These are phyloP conservation scores for Turnix velox DNA, from an alignment of 2,113 vertebrate species.

Conservation along the genomic window DNA sequence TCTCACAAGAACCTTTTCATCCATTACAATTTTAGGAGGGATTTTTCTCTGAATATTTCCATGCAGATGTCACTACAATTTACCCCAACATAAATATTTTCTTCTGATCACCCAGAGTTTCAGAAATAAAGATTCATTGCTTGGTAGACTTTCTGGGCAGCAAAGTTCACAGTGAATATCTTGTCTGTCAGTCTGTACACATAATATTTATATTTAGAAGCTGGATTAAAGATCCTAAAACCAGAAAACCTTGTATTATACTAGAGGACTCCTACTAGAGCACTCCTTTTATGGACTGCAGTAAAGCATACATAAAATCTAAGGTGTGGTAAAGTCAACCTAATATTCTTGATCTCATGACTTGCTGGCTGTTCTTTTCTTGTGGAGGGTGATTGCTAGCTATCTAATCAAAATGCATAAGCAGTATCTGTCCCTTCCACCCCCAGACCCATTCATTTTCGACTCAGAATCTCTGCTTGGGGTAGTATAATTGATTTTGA, in stretches of 20 bases:
- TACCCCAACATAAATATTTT: not conserved
- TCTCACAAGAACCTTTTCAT: not conserved
- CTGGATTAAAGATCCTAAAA: not conserved
- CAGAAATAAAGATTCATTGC: not conserved
- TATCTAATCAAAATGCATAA: slow-evolving; percentile 87
- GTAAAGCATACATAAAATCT: not conserved
- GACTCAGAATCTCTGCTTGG: slow-evolving; percentile 75
- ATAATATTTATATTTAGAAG: not conserved
- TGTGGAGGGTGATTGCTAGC: slow-evolving; percentile 49
- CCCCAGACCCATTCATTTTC: slow-evolving; percentile 71
- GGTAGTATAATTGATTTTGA: slow-evolving; percentile 84
- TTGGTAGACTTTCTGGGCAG: not conserved
- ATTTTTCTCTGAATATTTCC: not conserved
- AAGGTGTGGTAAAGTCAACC: slow-evolving; percentile 2
- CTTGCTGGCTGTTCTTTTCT: slow-evolving; percentile 38
- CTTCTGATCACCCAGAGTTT: not conserved
- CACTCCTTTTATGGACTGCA: not conserved
- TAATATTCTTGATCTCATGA: slow-evolving; percentile 47
- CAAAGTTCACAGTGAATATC: not conserved
- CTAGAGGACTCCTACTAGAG: not conserved
- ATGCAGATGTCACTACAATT: not conserved
- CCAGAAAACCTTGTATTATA: not conserved
- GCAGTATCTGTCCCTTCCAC: slow-evolving; percentile 66
- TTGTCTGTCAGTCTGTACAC: not conserved
- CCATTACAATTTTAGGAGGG: not conserved